Evolutionary conservation across 2,888 invertebrate genomes (phyloP).

Genomic region (Mantis religiosa): DNA sequence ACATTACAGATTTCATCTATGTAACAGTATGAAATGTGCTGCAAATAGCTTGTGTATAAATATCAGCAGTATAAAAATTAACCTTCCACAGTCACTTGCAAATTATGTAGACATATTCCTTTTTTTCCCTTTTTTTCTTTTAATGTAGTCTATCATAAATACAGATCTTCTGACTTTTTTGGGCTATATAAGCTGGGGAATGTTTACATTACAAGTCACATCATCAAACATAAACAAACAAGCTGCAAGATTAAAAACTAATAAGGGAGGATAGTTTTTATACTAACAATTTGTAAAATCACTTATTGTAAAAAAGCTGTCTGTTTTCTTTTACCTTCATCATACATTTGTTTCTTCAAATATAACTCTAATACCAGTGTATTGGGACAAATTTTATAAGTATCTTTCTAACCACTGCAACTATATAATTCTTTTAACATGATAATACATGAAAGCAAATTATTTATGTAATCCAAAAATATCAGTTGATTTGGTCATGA

Average conservation of each 20-base stretch:
- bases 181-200: background rate
- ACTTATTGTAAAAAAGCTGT: background rate
- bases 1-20: no score
- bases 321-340: background rate
- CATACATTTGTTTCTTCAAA: background rate
- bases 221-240: background rate
- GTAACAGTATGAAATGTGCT: background rate
- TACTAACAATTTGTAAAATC: background rate
- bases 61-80: background rate
- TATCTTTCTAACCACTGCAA: background rate
- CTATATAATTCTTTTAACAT: background rate
- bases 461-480: background rate
- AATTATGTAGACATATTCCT: background rate
- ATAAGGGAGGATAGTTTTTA: background rate
- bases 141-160: background rate
- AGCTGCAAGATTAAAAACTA: background rate
- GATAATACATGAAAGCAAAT: background rate
- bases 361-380: background rate
- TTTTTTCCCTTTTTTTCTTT: background rate
- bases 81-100: background rate
- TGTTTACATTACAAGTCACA: background rate
- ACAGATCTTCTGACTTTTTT: background rate
- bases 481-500: slow-evolving; percentile 15
- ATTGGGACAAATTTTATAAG: background rate
- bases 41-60: background rate